phyloP scores from a whole-genome alignment of 2,888 invertebrate species.

The Tridacna gigas region DNA sequence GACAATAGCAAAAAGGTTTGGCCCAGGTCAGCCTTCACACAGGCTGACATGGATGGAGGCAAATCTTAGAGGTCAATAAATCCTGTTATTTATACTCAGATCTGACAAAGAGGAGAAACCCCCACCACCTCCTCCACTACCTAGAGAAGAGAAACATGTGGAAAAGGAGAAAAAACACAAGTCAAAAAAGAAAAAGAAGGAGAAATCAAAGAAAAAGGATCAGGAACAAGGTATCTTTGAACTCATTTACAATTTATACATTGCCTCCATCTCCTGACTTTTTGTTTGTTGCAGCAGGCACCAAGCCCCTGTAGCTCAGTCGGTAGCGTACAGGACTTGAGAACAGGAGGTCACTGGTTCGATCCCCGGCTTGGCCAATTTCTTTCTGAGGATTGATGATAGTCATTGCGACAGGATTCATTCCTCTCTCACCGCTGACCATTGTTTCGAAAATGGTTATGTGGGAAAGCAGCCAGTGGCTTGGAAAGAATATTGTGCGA shows the following conservation, averaged over 20 bases:
- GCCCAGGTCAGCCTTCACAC: too few relatives aligned
- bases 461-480: too few relatives aligned
- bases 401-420: not conserved
- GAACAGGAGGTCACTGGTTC: not conserved
- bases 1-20: too few relatives aligned
- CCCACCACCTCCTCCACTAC: slow-evolving; percentile 60
- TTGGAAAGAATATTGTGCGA: too few relatives aligned
- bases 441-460: too few relatives aligned
- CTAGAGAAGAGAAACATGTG: slow-evolving; percentile 56
- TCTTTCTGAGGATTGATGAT: not conserved
- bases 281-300: too few relatives aligned
- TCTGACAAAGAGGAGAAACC: slow-evolving; percentile 55
- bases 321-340: not conserved
- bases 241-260: not conserved
- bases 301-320: not conserved
- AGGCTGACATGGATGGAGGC: too few relatives aligned
- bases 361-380: too few relatives aligned
- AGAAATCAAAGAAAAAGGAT: slow-evolving; percentile 55
- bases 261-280: too few relatives aligned
- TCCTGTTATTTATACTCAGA: not conserved
- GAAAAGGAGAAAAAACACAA: slow-evolving; percentile 76
- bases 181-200: slow-evolving; percentile 62
- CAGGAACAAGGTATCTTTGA: slow-evolving; percentile 30
- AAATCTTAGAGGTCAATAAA: too few relatives aligned
- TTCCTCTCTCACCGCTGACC: not conserved